phyloP scores from a whole-genome alignment of 2,113 vertebrate genomes.

The Poeciliopsis retropinna region DNA sequence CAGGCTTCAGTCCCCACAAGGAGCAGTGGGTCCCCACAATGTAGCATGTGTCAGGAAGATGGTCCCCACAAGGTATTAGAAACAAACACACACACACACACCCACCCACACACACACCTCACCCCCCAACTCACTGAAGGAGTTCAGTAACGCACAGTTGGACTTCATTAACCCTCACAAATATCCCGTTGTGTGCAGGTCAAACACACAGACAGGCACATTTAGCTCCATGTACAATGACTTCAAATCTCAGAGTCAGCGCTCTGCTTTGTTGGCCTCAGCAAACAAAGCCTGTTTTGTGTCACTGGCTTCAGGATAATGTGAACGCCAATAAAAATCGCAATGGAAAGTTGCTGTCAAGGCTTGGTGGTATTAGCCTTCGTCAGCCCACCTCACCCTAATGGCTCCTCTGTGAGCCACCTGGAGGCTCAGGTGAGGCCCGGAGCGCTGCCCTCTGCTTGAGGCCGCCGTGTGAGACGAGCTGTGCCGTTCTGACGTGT shows the following conservation, averaged over 20 bases:
- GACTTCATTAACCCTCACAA: constrained; percentile 52
- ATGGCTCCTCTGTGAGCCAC: constrained; percentile 18
- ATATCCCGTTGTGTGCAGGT: constrained; percentile 42
- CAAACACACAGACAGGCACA: constrained; percentile 21
- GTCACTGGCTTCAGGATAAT: constrained; percentile 13
- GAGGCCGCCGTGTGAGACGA: neutral
- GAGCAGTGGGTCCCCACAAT: too few species aligned
- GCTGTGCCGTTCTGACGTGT: neutral
- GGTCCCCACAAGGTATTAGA: too few species aligned
- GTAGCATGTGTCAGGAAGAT: too few species aligned
- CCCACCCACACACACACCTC: too few species aligned
- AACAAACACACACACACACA: too few species aligned
- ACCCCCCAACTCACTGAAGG: constrained; percentile 23
- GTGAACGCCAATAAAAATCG: constrained; percentile 14
- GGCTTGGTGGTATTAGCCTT: constrained; percentile 11
- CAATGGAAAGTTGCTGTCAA: constrained; percentile 40
- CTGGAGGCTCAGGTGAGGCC: constrained; percentile 53
- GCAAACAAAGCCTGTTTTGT: constrained; percentile 60
- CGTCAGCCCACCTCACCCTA: constrained; percentile 18
- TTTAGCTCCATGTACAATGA: constrained; percentile 26
- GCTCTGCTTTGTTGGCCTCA: constrained; percentile 26
- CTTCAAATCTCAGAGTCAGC: constrained; percentile 29
- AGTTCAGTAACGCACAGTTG: constrained; percentile 56
- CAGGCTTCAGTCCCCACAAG: too few species aligned
- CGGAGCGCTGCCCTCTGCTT: neutral